Evolutionary conservation across 2,797 vertebrate genomes (phyloP).

Genomic region (Lepus townsendii): DNA sequence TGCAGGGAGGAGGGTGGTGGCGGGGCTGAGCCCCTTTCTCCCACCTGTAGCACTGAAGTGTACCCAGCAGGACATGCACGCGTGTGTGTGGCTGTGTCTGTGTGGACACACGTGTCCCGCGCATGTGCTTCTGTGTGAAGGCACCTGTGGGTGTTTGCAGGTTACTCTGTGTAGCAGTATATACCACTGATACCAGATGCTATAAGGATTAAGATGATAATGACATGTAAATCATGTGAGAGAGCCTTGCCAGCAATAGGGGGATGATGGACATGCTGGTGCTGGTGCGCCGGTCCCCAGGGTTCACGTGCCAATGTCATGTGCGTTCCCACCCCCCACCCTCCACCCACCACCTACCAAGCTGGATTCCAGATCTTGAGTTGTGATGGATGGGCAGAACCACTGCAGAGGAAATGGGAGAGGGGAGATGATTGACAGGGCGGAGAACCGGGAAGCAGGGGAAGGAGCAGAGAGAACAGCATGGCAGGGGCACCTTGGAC

Average conservation of each 20-base stretch:
- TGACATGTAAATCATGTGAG: background rate
- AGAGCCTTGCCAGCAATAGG: background rate
- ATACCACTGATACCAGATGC: background rate
- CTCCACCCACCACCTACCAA: background rate
- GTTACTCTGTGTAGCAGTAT: background rate
- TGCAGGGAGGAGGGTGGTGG: background rate
- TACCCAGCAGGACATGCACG: background rate
- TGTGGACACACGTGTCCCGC: background rate
- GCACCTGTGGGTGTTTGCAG: background rate
- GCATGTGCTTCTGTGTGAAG: background rate
- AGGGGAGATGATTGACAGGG: background rate
- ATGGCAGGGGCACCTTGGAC: too few relatives aligned
- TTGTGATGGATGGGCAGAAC: background rate
- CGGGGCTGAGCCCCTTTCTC: accelerated
- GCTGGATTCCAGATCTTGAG: background rate
- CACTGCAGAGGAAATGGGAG: background rate
- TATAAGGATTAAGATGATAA: background rate
- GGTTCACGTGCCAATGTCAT: background rate
- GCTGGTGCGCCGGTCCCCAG: background rate
- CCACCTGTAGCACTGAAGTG: background rate
- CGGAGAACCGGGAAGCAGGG: background rate
- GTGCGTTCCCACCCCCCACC: background rate
- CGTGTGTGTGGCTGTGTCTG: accelerated
- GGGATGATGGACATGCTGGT: background rate
- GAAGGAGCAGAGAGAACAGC: too few relatives aligned